Evolutionary conservation across 2,113 vertebrate genomes (phyloP).

Genomic region (Chaetodon trifascialis): DNA sequence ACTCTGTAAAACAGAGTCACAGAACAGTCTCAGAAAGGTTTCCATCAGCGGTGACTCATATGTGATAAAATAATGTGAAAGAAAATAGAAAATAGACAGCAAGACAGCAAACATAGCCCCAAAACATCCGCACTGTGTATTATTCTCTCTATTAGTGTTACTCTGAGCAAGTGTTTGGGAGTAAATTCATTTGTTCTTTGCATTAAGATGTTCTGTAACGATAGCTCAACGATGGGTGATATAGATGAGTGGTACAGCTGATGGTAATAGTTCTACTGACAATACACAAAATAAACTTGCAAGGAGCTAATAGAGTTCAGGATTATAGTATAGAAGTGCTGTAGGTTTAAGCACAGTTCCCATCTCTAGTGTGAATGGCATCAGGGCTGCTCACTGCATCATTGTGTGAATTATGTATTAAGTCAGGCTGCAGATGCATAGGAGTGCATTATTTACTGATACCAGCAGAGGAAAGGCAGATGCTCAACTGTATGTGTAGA

Average conservation of each 20-base stretch:
- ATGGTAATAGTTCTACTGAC: constrained; percentile 15
- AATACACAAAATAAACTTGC: constrained; percentile 22
- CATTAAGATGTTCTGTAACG: neutral
- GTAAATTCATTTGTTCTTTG: neutral
- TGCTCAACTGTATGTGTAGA: constrained; percentile 35
- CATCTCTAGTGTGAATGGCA: constrained; percentile 32
- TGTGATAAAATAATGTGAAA: constrained; percentile 1
- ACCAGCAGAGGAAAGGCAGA: constrained; percentile 49
- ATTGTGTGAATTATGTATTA: constrained; percentile 67
- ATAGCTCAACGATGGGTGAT: neutral
- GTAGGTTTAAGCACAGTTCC: constrained; percentile 24
- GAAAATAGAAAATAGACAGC: neutral
- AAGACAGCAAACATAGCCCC: constrained; percentile 1
- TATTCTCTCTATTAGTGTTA: neutral
- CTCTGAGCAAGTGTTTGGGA: neutral
- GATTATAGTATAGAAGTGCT: neutral
- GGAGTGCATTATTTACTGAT: constrained; percentile 70
- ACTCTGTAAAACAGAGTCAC: constrained; percentile 27
- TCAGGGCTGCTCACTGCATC: constrained; percentile 44
- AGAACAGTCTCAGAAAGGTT: constrained; percentile 8
- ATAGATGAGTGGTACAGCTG: neutral
- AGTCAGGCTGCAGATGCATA: constrained; percentile 59
- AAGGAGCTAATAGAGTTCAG: constrained; percentile 31
- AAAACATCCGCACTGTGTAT: neutral
- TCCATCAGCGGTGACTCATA: constrained; percentile 17